Percentiles rank a stretch among this genome's conserved stretches.
These are phyloP conservation scores for Atlantisia rogersi DNA, from an alignment of 2,113 vertebrate genomes.

Conservation along the genomic window DNA sequence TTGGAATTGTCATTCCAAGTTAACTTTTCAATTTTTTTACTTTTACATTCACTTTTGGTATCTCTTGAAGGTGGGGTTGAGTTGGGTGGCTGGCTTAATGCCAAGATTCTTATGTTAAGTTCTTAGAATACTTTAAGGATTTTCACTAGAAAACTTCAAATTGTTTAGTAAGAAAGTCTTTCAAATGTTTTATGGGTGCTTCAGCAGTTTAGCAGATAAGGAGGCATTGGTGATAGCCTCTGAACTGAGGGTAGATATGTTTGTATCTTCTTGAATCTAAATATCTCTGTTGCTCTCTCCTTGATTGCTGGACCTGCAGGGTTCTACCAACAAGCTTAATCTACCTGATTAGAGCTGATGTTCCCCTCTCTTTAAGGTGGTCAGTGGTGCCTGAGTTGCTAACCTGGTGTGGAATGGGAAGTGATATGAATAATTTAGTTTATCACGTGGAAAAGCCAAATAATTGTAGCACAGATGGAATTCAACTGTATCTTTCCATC, in stretches of 20 bases:
- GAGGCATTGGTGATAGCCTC: neutral
- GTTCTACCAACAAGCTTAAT: neutral
- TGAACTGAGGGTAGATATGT: neutral
- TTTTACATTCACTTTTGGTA: neutral
- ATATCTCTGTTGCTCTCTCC: neutral
- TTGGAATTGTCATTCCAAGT: neutral
- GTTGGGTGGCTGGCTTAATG: neutral
- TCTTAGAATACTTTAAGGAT: neutral
- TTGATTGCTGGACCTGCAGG: neutral
- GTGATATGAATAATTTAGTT: neutral
- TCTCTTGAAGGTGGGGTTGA: neutral
- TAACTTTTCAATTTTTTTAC: neutral
- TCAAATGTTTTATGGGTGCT: neutral
- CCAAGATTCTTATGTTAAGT: neutral
- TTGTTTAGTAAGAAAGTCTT: neutral
- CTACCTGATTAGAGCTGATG: neutral
- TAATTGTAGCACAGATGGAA: neutral
- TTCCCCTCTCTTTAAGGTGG: neutral
- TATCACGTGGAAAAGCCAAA: neutral
- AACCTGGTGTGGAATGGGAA: neutral
- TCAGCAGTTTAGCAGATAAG: neutral
- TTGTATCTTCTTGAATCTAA: neutral
- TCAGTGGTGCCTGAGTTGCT: neutral
- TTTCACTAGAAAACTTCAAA: neutral
- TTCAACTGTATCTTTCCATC: neutral